A percentile compares a stretch with the other conserved stretches of the same genome.
These are phyloP conservation scores for Coilia nasus DNA, from an alignment of 2,797 vertebrate genomes.

Conservation along the genomic window DNA sequence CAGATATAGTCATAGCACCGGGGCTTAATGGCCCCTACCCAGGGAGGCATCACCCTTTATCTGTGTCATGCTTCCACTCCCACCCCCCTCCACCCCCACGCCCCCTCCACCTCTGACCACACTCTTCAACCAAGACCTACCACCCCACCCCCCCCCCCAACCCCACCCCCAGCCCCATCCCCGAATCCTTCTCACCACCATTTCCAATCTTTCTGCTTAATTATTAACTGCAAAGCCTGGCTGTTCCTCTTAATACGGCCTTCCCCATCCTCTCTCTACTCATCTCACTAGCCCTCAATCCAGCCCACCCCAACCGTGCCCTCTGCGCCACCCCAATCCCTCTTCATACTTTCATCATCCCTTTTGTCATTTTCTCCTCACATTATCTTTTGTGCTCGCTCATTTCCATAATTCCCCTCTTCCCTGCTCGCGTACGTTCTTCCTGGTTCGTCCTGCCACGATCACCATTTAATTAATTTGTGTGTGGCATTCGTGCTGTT, in stretches of 20 bases:
- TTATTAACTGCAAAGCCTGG: conserved; percentile 30
- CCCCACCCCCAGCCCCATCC: background rate
- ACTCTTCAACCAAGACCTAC: background rate
- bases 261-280: conserved; percentile 36
- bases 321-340: conserved; percentile 12
- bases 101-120: background rate
- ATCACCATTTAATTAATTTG: conserved; percentile 25
- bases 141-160: background rate
- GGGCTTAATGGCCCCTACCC: conserved; percentile 27
- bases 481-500: conserved; percentile 36
- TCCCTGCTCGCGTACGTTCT: background rate
- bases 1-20: conserved; percentile 67
- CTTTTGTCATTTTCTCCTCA: background rate
- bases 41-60: conserved; percentile 61
- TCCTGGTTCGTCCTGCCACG: conserved; percentile 14
- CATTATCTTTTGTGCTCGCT: background rate
- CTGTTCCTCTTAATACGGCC: conserved; percentile 35
- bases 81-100: background rate
- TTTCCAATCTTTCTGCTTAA: conserved; percentile 28
- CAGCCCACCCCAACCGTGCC: background rate
- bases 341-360: conserved; percentile 21
- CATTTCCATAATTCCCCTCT: conserved; percentile 18
- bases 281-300: conserved; percentile 46
- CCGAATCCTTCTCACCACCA: background rate
- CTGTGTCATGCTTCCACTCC: conserved; percentile 57